Percentiles rank a stretch among this genome's conserved stretches.
These are phyloP conservation scores for Elysia chlorotica DNA, from an alignment of 1,140 invertebrate genomes.

Conservation along the genomic window DNA sequence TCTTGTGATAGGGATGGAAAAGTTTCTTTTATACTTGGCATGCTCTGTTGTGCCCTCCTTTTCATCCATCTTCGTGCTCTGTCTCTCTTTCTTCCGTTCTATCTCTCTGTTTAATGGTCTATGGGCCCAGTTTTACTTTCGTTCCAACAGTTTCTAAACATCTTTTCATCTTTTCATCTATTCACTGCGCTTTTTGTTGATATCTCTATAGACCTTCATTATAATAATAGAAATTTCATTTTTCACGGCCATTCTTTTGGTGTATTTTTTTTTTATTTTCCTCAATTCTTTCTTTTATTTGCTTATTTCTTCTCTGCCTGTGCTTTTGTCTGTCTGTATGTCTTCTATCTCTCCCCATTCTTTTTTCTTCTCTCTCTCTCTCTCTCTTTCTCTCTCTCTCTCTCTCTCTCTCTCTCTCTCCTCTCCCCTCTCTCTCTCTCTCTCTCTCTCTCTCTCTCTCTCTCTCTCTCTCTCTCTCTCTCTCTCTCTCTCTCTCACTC, in stretches of 20 bases:
- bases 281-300: not conserved
- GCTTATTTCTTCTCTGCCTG: not conserved
- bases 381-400: not conserved
- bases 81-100: not conserved
- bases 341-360: not conserved
- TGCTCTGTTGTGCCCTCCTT: no score
- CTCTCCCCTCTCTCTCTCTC: not conserved
- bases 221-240: not conserved
- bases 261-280: not conserved
- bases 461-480: conserved; percentile 5
- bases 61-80: no score
- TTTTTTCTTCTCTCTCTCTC: not conserved
- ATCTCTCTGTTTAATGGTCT: no score
- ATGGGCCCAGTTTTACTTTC: not conserved
- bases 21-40: no score
- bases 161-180: not conserved
- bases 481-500: not conserved
- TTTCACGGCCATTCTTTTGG: not conserved
- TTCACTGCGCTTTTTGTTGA: not conserved
- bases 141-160: not conserved
- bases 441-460: not conserved
- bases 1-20: no score
- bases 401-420: not conserved
- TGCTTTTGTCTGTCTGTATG: not conserved
- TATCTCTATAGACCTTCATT: not conserved